Base-by-base conservation (phyloP, 1,140 invertebrate species). In the Leptoteleia sp. region DNA sequence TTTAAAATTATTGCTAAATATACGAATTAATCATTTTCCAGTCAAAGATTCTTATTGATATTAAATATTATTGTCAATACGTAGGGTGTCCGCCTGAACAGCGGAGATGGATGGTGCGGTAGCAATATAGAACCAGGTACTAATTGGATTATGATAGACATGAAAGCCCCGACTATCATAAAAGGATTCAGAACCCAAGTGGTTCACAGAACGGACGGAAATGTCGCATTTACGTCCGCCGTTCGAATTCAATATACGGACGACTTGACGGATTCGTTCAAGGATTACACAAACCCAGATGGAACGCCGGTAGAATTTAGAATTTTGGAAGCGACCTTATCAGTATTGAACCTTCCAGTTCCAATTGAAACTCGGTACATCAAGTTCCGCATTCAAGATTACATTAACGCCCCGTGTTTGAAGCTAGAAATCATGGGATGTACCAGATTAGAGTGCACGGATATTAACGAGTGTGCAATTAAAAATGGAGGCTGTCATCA, bases 401-500 rank as follows among this genome's bases (percentile, higher is more conserved):
- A 95, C 83, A 92, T 95, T 3, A 93, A 92, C 1, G 95, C 95
- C 3, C 97, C 96, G 1, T 99, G 97, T 81, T 88, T 98, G 52
- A 95, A 96, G 85, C 84, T 99, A 29, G 97, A 99, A 91, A 91
- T 98, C 11, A 97, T 98, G 94, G 97, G 97, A 4, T 98, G 97
- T 87, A 95, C 95, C 0, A 91, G 96, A 72, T 91, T 97, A 71
- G 96, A 97, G 82, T 99, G 97, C 85, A 91, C 92, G 6, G 97
- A 99, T 85, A 93, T 98, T 22, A 98, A 99, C 83, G 97, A 99
- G 88, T 99, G 97, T 87, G 91, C 91, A 43, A 91, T 91, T 12
- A 94, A 95, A 65, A 99, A 99, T 86, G 97, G 97, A 5, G 96
- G 96, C 12, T 99, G 97, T 88, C 95, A 98, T 83, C 96, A 98